phyloP scores from a whole-genome alignment of 2,113 vertebrate genomes.

The Anoplopoma fimbria region DNA sequence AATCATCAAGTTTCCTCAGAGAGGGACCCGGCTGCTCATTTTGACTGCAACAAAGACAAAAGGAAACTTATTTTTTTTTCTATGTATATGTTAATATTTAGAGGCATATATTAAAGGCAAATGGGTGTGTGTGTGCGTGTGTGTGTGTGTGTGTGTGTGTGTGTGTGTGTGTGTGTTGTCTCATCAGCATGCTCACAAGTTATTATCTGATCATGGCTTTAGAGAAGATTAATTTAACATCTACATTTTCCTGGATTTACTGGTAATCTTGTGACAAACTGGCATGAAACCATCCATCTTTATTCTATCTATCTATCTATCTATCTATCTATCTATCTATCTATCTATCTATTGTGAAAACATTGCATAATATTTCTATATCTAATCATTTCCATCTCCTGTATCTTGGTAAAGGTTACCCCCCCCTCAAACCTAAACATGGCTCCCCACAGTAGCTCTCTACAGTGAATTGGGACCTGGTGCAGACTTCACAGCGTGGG shows the following conservation, averaged over 20 bases:
- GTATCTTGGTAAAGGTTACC: conserved; percentile 9
- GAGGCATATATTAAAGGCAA: no score
- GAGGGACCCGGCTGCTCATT: not conserved
- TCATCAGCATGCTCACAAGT: not conserved
- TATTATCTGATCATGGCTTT: not conserved
- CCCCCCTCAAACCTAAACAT: conserved; percentile 21
- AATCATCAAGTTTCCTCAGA: conserved; percentile 15
- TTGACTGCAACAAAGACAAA: not conserved
- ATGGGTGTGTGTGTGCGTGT: not conserved
- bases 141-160: conserved; percentile 4
- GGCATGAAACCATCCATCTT: not conserved
- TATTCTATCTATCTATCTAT: conserved; percentile 17
- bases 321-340: conserved; percentile 38
- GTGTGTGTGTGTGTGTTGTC: not conserved
- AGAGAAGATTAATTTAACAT: not conserved
- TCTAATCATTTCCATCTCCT: not conserved
- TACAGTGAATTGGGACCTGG: conserved; percentile 18
- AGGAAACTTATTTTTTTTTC: not conserved
- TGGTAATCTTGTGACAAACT: not conserved
- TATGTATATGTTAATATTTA: not conserved
- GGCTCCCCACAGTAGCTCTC: conserved; percentile 33
- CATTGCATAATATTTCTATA: not conserved
- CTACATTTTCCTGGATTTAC: not conserved
- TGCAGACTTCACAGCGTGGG: conserved; percentile 31
- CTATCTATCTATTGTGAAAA: conserved; percentile 15